phyloP scores from a whole-genome alignment of 2,797 vertebrate species.

The Micropoecilia bifurca region DNA sequence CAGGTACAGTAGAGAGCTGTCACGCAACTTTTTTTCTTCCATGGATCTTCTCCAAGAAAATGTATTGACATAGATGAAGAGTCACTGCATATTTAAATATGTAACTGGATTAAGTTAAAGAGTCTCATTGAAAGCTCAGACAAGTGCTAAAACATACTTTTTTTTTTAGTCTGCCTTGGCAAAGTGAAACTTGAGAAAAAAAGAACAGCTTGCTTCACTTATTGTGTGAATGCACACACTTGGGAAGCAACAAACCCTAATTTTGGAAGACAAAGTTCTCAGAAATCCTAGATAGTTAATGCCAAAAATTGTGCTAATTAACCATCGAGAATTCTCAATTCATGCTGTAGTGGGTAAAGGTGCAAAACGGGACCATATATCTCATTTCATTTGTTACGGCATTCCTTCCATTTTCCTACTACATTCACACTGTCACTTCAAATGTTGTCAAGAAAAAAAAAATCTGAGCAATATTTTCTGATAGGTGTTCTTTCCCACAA shows the following conservation, averaged over 20 bases:
- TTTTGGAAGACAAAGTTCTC: slow-evolving; percentile 18
- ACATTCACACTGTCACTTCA: not conserved
- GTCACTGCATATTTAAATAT: slow-evolving; percentile 18
- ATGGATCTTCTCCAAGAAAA: slow-evolving; percentile 32
- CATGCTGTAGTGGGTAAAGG: slow-evolving; percentile 34
- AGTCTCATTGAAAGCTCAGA: slow-evolving; percentile 18
- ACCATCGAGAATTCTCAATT: slow-evolving; percentile 20
- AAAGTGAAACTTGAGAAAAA: slow-evolving; percentile 31
- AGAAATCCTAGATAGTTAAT: slow-evolving; percentile 2
- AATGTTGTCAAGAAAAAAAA: slow-evolving; percentile 19
- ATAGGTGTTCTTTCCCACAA: slow-evolving; percentile 42
- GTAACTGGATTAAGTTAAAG: slow-evolving; percentile 24
- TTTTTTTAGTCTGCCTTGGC: slow-evolving; percentile 39
- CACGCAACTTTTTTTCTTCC: slow-evolving; percentile 23
- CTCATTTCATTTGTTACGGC: not conserved
- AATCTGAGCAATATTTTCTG: slow-evolving; percentile 51
- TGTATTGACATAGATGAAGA: slow-evolving; percentile 14
- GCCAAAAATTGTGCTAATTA: slow-evolving; percentile 17
- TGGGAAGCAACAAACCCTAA: slow-evolving; percentile 19
- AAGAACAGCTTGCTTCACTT: slow-evolving; percentile 51
- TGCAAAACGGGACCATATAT: slow-evolving; percentile 5
- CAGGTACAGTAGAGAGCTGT: slow-evolving; percentile 30
- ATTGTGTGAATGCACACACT: slow-evolving; percentile 18
- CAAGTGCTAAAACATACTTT: slow-evolving; percentile 50
- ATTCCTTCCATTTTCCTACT: slow-evolving; percentile 1